These are phyloP conservation scores for Oligia fasciuncula DNA, from an alignment of 2,888 invertebrate species.

Conservation along the genomic window DNA sequence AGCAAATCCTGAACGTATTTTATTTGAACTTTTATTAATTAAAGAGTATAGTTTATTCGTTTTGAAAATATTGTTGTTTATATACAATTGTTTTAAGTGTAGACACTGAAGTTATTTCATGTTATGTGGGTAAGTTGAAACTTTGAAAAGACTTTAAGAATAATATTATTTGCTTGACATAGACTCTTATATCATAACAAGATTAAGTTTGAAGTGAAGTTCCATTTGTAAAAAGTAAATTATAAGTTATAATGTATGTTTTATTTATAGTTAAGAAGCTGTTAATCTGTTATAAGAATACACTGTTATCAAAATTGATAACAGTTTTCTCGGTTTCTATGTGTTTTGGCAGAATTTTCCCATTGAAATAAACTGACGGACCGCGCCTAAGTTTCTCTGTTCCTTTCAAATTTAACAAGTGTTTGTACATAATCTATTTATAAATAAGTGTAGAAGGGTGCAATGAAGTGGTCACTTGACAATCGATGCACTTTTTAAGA, in stretches of 20 bases:
- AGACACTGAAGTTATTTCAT: neutral
- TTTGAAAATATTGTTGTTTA: neutral
- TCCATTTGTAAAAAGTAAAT: neutral
- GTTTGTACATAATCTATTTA: neutral
- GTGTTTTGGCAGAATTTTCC: neutral
- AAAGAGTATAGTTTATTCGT: neutral
- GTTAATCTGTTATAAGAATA: neutral
- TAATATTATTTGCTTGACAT: neutral
- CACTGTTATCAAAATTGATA: neutral
- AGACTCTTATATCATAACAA: neutral
- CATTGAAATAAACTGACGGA: neutral
- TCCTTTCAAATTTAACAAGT: neutral
- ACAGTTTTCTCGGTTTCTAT: neutral
- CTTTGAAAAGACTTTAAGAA: neutral
- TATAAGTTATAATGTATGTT: neutral
- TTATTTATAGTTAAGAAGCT: neutral
- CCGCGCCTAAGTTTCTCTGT: neutral
- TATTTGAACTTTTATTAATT: neutral
- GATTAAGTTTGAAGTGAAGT: neutral
- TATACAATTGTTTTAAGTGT: neutral
- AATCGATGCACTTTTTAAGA: neutral
- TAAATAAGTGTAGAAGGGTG: neutral
- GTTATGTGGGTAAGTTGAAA: neutral
- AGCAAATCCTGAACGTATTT: neutral
- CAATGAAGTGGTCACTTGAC: neutral